Evolutionary conservation across 2,797 vertebrate species (phyloP).

Genomic region (Erpetoichthys calabaricus): DNA sequence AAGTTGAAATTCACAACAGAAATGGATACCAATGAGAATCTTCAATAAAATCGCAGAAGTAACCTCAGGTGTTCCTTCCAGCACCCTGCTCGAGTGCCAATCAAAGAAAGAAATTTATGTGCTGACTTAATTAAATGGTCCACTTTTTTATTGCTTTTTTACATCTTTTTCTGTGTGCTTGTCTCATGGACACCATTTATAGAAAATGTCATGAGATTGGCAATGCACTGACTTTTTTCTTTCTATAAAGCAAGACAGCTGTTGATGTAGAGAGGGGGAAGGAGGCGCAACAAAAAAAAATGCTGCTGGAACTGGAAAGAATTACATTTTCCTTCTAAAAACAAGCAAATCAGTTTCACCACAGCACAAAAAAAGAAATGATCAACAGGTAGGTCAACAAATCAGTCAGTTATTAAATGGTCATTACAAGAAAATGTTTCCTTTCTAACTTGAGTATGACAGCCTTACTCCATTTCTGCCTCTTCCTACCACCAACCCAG

Average conservation of each 20-base stretch:
- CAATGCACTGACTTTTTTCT: slow-evolving; percentile 69
- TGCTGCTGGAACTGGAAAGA: slow-evolving; percentile 59
- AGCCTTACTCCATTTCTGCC: too few species aligned
- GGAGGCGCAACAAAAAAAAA: slow-evolving; percentile 36
- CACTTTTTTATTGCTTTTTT: slow-evolving; percentile 55
- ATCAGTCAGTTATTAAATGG: slow-evolving; percentile 69
- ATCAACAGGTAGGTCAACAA: slow-evolving; percentile 54
- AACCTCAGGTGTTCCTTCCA: too few species aligned
- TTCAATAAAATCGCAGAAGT: too few species aligned
- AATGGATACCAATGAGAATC: too few species aligned
- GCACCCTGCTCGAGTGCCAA: slow-evolving; percentile 29
- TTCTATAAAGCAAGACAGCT: slow-evolving; percentile 77
- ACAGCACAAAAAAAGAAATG: slow-evolving; percentile 71
- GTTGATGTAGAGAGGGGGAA: slow-evolving; percentile 30
- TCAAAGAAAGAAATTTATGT: slow-evolving; percentile 57
- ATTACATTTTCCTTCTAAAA: slow-evolving; percentile 77
- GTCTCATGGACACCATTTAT: slow-evolving; percentile 61
- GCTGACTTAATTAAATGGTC: slow-evolving; percentile 43
- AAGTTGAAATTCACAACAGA: too few species aligned
- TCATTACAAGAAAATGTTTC: slow-evolving; percentile 46
- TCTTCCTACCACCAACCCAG: too few species aligned
- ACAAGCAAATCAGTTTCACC: slow-evolving; percentile 53
- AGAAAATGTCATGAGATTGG: slow-evolving; percentile 72
- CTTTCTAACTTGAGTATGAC: too few species aligned
- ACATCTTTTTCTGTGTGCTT: slow-evolving; percentile 46